A percentile compares a stretch with the other conserved stretches of the same genome.
These are phyloP conservation scores for Serinus canaria DNA, from an alignment of 2,113 vertebrate species.

Conservation along the genomic window DNA sequence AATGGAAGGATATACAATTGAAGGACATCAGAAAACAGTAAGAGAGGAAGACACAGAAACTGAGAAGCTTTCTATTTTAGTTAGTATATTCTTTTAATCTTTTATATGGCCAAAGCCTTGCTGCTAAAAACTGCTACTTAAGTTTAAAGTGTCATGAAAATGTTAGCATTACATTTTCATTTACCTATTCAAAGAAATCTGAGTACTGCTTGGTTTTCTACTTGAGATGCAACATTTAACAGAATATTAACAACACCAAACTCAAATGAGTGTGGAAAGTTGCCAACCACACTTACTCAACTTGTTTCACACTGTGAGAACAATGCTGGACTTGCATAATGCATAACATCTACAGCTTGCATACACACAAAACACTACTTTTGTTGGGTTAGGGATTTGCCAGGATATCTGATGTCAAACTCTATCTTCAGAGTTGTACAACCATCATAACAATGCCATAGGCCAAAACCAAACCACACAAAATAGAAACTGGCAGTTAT, in stretches of 20 bases:
- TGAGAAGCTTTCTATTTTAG: conserved; percentile 6
- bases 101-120: conserved; percentile 30
- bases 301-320: background rate
- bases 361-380: background rate
- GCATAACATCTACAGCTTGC: background rate
- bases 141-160: conserved; percentile 57
- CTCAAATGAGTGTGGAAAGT: background rate
- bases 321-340: background rate
- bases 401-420: background rate
- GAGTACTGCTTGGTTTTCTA: background rate
- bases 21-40: background rate
- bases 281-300: background rate
- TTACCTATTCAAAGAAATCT: conserved; percentile 46
- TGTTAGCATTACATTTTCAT: conserved; percentile 44
- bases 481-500: background rate
- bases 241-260: conserved; percentile 3
- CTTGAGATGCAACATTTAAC: conserved; percentile 3
- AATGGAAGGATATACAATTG: background rate
- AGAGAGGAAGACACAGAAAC: background rate
- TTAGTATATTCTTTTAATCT: conserved; percentile 9
- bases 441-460: background rate
- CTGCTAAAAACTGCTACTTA: conserved; percentile 29
- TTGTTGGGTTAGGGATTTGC: background rate
- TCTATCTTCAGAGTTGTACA: background rate
- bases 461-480: background rate